Base-by-base conservation (phyloP, 2,113 vertebrate genomes). In the Silurus asotus region DNA sequence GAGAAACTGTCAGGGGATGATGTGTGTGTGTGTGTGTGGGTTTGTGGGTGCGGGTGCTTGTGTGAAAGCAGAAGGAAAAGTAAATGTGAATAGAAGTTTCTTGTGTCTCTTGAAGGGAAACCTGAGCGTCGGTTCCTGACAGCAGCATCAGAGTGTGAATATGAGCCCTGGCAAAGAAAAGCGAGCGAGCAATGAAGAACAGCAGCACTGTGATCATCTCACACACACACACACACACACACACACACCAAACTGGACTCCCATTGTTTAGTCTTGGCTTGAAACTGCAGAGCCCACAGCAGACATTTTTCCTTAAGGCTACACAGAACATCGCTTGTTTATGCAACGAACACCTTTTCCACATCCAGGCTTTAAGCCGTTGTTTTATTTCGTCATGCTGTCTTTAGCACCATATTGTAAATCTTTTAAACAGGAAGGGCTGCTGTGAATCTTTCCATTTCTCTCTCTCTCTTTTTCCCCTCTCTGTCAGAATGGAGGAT, bases 41-140 rank as follows among this genome's bases (percentile, higher is more conserved):
- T 81, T 48, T 75, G 77, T 83, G 74, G 62, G 84, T 88, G 67
- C 14, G 67, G 17, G 74, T 45, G 69, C 5, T 1, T 77, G 72
- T 77, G 84, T 65, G 83, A 19, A 20, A 37, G 49, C 23, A 74
- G 51, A 77, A 92, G 87, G 90, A 91, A 89, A 92, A 89, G 92
- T 92, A 91, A 93, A 93, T 93, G 93, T 65, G 91, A 92, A 91
- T 91, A 93, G 91, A 93, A 93, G 92, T 92, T 92, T 90, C 90
- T 91, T 91, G 89, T 88, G 91, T 87, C 72, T 86, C 72, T 72
- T 85, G 62, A 81, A 82, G 81, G 70, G 83, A 88, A 87, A 87
- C 87, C 87, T 49, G 79, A 86, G 89, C 84, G 91, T 95, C 93
- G 92, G 92, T 92, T 94, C 93, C 93, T 92, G 89, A 89, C 83